Evolutionary conservation across 2,888 invertebrate species (phyloP).

Genomic region (Brachyptera putata): DNA sequence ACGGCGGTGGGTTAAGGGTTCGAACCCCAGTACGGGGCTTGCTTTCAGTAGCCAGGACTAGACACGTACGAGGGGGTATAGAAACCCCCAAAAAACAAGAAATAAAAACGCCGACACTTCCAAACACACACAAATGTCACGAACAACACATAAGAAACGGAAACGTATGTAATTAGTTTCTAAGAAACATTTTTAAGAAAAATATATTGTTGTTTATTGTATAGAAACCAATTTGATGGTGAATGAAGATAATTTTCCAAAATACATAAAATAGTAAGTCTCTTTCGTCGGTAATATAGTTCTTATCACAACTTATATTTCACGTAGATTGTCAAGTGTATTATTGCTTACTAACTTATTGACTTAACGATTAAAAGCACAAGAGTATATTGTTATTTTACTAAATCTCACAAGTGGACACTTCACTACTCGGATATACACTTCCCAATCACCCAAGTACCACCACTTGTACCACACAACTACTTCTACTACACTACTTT

Average conservation of each 20-base stretch:
- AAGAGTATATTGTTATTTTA: not conserved
- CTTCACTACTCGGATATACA: not conserved
- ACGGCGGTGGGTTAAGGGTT: constrained; percentile 51
- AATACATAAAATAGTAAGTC: no score
- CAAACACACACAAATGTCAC: not conserved
- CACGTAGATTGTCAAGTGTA: not conserved
- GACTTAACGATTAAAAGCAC: not conserved
- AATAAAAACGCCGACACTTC: not conserved
- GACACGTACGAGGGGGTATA: constrained; percentile 15
- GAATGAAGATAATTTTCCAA: no score
- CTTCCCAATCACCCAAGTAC: not conserved
- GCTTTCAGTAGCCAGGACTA: constrained; percentile 20
- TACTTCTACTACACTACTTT: no score
- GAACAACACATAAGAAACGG: no score
- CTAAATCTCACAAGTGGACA: not conserved
- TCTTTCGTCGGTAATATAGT: no score
- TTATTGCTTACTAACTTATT: not conserved
- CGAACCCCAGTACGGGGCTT: constrained; percentile 52
- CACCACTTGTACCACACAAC: not conserved
- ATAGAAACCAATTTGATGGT: no score
- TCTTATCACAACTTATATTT: no score
- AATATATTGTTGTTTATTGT: no score
- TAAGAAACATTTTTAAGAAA: no score
- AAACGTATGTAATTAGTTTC: no score
- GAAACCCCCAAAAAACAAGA: constrained; percentile 13